phyloP scores from a whole-genome alignment of 1,140 invertebrate genomes.

The Camponotus pennsylvanicus region DNA sequence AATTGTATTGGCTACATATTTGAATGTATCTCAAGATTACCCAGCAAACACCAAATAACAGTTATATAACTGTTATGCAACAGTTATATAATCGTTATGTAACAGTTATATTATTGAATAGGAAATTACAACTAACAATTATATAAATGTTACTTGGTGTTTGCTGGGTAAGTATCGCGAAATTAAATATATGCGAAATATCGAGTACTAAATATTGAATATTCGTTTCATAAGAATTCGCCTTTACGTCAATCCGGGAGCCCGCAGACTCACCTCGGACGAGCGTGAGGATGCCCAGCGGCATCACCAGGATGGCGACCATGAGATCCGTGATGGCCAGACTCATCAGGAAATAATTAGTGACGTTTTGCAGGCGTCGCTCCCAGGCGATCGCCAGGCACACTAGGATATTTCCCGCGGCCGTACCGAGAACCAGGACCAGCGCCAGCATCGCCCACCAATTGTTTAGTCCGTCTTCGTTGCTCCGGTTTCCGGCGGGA shows the following conservation, averaged over 20 bases:
- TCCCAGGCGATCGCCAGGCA: conserved; percentile 97
- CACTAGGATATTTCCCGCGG: conserved; percentile 97
- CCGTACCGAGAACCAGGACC: conserved; percentile 94
- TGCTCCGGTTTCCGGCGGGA: conserved; percentile 25
- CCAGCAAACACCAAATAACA: no score
- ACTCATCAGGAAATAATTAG: conserved; percentile 98
- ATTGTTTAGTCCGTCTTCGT: conserved; percentile 86
- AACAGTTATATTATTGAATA: no score
- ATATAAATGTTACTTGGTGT: no score
- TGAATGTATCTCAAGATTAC: no score
- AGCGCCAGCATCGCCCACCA: conserved; percentile 92
- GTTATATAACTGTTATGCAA: no score
- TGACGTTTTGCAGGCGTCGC: conserved; percentile 96
- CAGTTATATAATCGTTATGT: no score
- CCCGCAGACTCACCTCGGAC: conserved; percentile 89
- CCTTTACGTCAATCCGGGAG: no score
- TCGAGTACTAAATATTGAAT: not conserved
- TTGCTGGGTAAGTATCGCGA: not conserved
- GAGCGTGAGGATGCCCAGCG: conserved; percentile 93
- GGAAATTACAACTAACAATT: no score
- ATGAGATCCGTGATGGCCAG: conserved; percentile 98
- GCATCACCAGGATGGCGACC: conserved; percentile 97
- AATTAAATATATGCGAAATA: conserved; percentile 4
- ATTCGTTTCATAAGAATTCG: not conserved
- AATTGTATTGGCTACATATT: no score